Evolutionary conservation across 1,140 invertebrate species (phyloP), one percentile per base, ranked within the genome.

Genomic region (Lutraria rhynchaena): DNA sequence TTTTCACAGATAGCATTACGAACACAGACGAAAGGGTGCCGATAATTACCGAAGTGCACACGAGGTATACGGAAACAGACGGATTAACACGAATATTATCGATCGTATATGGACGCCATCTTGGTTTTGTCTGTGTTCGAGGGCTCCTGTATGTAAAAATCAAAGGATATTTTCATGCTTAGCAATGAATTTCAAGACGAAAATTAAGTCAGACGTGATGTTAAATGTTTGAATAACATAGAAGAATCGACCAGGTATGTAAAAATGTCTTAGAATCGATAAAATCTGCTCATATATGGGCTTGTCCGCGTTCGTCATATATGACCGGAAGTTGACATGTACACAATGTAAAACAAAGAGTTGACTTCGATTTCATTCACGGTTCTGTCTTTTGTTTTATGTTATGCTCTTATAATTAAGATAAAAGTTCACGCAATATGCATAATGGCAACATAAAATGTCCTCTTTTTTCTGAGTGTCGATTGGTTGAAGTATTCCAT

Each of bases 301-400:
- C 29, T 63, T 70, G 63, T 69, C 63, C 35, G 53, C 57, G 31
- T 58, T 49, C 46, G 7, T 24, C 76, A 80, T 51, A 44, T 51
- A 17, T 41, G 24, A 70, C 76, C 76, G 76, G 76, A 80, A 80
- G 76, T 80, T 57, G 49, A 24, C 53, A 80, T 80, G 76, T 80
- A 80, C 76, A 80, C 65, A 80, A 78, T 57, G 76, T 53, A 80
- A 80, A 80, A 80, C 76, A 80, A 80, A 80, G 76, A 41, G 15
- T 41, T 41, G 5, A 41, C 15, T 41, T 41, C 15, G 37, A 7
- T 41, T 41, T 41, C 37, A 7, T 41, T 41, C 37, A 7, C 15
- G n/a, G 5, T 41, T 15, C 5, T 41, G 37, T 41, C 37, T 41
- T 41, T 41, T 41, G 37, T 41, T 41, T 41, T 15, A 41, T 7